Evolutionary conservation across 2,797 vertebrate genomes (phyloP).

Genomic region (Ciconia nigra): DNA sequence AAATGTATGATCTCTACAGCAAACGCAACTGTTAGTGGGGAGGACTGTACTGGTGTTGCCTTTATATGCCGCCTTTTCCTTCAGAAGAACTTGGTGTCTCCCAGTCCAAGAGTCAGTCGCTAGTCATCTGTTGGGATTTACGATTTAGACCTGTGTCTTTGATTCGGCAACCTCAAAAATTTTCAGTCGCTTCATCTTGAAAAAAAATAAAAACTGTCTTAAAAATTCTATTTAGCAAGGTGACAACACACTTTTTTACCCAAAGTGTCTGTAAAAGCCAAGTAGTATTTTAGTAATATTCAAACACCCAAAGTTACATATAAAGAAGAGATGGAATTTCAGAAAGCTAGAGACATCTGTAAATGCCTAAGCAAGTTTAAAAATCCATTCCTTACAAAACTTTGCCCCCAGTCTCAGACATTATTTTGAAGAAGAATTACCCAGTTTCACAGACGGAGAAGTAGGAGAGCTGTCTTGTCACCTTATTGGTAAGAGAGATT

Average conservation of each 20-base stretch:
- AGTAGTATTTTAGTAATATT: background rate
- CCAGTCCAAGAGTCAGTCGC: background rate
- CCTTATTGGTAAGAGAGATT: background rate
- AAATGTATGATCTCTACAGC: background rate
- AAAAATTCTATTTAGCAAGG: background rate
- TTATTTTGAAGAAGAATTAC: background rate
- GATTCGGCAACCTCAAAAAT: background rate
- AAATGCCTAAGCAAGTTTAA: background rate
- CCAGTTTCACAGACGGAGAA: background rate
- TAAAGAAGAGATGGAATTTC: background rate
- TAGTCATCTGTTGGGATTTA: background rate
- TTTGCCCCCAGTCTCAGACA: background rate
- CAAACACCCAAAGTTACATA: background rate
- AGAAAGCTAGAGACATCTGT: background rate
- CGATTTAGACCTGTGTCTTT: background rate
- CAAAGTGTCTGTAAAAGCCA: background rate
- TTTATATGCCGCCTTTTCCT: background rate
- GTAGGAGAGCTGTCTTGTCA: background rate
- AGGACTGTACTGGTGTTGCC: background rate
- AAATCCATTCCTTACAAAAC: background rate
- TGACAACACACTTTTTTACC: background rate
- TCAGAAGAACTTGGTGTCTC: background rate
- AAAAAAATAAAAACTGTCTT: background rate
- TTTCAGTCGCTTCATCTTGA: background rate
- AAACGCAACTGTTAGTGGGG: background rate